These are phyloP conservation scores for Rhyacophila brunnea DNA, from an alignment of 1,140 invertebrate species.

Conservation along the genomic window DNA sequence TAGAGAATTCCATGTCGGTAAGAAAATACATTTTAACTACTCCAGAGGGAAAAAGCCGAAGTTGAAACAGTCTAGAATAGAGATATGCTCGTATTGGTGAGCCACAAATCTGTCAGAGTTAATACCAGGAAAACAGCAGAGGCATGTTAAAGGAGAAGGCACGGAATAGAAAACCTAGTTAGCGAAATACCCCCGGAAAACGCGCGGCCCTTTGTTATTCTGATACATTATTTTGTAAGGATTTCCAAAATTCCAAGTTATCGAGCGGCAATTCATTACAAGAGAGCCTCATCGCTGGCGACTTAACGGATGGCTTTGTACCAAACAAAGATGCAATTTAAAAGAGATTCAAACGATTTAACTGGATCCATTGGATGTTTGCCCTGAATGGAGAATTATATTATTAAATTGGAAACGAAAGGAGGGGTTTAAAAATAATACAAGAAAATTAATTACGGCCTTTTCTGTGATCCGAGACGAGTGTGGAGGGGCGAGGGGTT, in stretches of 20 bases:
- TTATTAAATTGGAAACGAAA: no score
- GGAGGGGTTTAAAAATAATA: no score
- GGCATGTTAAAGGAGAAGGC: background rate
- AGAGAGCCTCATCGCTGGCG: conserved; percentile 5
- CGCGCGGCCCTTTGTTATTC: conserved; percentile 1
- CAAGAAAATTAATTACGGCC: no score
- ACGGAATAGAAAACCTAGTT: conserved; percentile 2
- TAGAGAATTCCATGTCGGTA: no score
- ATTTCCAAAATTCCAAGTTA: conserved; percentile 13
- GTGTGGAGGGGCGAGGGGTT: no score
- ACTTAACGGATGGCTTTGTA: background rate
- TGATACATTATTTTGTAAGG: conserved; percentile 1
- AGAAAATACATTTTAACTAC: conserved; percentile 4
- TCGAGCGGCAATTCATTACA: conserved; percentile 23
- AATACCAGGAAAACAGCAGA: conserved; percentile 5
- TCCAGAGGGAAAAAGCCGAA: conserved; percentile 1
- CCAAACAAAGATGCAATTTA: conserved; percentile 11
- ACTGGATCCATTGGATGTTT: conserved; percentile 10
- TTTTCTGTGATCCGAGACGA: no score
- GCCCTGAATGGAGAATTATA: background rate
- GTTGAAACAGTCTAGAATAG: conserved; percentile 6
- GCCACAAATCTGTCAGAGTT: conserved; percentile 23
- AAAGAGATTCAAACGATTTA: conserved; percentile 14
- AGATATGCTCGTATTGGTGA: conserved; percentile 9
- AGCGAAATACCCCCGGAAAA: conserved; percentile 15